Evolutionary conservation across 2,888 invertebrate species (phyloP), one percentile per base, ranked within the genome.

Genomic region (Eueremaeus valkanovi): DNA sequence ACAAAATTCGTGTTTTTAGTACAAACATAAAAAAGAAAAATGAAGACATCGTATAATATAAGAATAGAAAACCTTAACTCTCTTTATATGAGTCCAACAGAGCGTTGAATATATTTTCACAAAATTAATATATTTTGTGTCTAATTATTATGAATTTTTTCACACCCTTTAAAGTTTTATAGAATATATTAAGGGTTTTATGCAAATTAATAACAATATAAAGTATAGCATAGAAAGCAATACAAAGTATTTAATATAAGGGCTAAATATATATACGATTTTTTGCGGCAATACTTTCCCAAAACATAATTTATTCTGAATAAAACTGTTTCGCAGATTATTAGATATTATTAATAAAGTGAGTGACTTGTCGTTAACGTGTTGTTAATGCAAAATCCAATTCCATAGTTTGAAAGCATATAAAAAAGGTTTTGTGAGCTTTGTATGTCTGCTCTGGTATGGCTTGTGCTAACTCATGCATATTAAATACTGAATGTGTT

Each of bases 311-410:
- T 21, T 51, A 51, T 51, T 51, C 51, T n/a, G n/a, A 24, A 51
- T 51, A 51, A 51, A 24, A 51, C 5, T 51, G 51, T 51, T 51
- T 51, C 21, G 51, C 31, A 31, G 6, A 61, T 61, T 61, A 61
- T 61, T 31, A 31, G 61, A 61, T 61, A 61, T 61, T 61, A 61
- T 61, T 61, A 61, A 61, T 31, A 61, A 61, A 55, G 5, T 29
- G 61, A 61, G 61, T 61, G 31, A 61, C 61, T 61, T 61, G 3
- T 24, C 3, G 29, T 61, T 31, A 31, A 61, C 58, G 61, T 61
- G 61, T 5, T 51, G 51, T 61, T 61, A 61, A 61, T 61, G 29
- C 31, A 61, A 61, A 61, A 13, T 61, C 31, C n/a, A 61, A 61
- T 61, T 61, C 33, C 2, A 31, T n/a, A 18, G 5, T 21, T 29